Base-by-base conservation (phyloP, 2,888 invertebrate genomes). In the Caenorhabditis sp. region DNA sequence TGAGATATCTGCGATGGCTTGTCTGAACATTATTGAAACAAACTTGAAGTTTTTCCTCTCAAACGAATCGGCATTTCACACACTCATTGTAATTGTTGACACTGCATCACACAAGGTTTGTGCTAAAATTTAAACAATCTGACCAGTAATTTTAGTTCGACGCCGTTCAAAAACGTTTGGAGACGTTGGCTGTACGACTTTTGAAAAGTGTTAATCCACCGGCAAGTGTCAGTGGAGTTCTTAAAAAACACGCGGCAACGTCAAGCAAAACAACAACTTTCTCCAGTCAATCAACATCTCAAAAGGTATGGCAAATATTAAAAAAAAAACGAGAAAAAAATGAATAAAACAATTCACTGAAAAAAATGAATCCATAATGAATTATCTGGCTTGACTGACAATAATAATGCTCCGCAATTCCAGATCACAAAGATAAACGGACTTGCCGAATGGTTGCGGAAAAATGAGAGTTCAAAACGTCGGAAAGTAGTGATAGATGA, bases 31-130 rank as follows among this genome's bases (percentile, higher is more conserved):
- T 36, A 62, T 77, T 17, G 70, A 77, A 58, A 62, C 66, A 19
- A 70, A 76, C 36, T 66, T 76, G 24, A 78, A 78, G 53, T 78
- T 61, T 67, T 78, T 78, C 50, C 57, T 78, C 19, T 63, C 68
- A 14, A 63, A 73, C 21, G 66, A 73, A 43, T n/a, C 67, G 1
- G 71, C 73, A 10, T 78, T 78, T 55, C 73, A 68, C 19, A 58
- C 70, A 4, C 54, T 75, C 2, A 53, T 67, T 10, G 61, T 65
- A 0, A 55, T 70, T 2, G 59, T 75, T 23, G 70, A 70, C 58
- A 53, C 75, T 3, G 69, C 70, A 1, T 49, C 75, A 0, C 67
- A 67, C 21, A 75, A 68, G 72, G 72, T 72, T 12, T 49, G 19
- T 54, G 12, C 43, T 49, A n/a, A n/a, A n/a, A 10, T 21, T 23